Conservation (phyloP, 2,797 vertebrate genomes). For the Platyrinchus mystaceus region DNA sequence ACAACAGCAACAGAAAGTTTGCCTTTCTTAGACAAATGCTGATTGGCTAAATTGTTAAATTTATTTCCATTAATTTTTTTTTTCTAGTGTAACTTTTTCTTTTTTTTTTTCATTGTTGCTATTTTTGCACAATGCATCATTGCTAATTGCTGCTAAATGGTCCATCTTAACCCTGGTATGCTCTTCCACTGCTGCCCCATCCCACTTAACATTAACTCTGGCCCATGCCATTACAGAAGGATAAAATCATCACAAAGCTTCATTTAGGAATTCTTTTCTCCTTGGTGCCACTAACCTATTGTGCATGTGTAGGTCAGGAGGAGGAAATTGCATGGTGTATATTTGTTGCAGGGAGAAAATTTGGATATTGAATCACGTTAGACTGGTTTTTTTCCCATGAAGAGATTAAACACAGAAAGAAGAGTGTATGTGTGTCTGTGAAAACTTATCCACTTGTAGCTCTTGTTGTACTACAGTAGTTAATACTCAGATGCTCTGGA, state of each 20-base stretch:
- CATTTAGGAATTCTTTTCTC: slow-evolving; percentile 17
- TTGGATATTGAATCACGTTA: not conserved
- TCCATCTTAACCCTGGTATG: slow-evolving; percentile 45
- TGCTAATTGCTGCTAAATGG: slow-evolving; percentile 68
- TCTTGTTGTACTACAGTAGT: not conserved
- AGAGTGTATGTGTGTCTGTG: not conserved
- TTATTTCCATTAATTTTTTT: slow-evolving; percentile 54
- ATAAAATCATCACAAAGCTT: slow-evolving; percentile 37
- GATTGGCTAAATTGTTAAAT: slow-evolving; percentile 61
- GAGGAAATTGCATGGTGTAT: not conserved
- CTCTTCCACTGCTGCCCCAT: slow-evolving; percentile 42
- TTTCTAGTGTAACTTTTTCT: slow-evolving; percentile 42
- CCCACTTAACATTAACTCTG: slow-evolving; percentile 62
- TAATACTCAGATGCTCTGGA: not conserved
- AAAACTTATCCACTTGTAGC: not conserved
- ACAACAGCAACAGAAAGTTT: slow-evolving; percentile 21
- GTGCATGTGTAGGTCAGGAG: not conserved
- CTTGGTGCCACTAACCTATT: not conserved
- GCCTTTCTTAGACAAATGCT: slow-evolving; percentile 52
- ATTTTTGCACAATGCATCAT: slow-evolving; percentile 58
- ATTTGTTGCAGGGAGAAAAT: not conserved
- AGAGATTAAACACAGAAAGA: not conserved
- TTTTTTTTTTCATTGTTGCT: not conserved
- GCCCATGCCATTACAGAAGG: slow-evolving; percentile 18
- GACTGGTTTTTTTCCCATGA: not conserved